Evolutionary conservation across 2,797 vertebrate species (phyloP), one percentile per base, ranked within the genome.

Genomic region (Microhierax caerulescens): DNA sequence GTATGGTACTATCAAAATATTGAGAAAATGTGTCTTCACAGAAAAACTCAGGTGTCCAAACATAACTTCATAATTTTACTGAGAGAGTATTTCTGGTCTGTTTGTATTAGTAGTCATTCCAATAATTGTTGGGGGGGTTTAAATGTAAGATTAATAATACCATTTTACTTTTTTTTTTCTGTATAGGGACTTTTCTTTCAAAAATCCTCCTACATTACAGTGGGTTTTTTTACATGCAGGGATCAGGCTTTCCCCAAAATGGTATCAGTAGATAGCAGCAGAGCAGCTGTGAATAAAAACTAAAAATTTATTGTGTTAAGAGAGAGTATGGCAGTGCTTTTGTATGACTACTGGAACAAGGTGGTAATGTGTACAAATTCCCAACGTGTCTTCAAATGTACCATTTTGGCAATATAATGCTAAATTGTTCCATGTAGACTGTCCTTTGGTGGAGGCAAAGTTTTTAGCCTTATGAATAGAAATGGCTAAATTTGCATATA

Each of bases 41-140:
- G 78, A 82, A 92, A 23, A 76, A 30, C 1, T 39, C 30, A 75
- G 7, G 2, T 51, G 23, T 5, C 5, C 19, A 21, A 56, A 60
- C 4, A 7, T 43, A 83, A 39, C 39, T 63, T 48, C 19, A 1
- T 65, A 18, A 23, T 76, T 92, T 81, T 76, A 16, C 41, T 69
- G 41, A n/a, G 14, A 20, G 7, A 30, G 5, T 32, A 23, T 53
- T 78, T 7, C 13, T 39, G 4, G 4, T 74, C 25, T 72, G 3
- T 68, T 88, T 73, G 3, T 32, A 50, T 30, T 74, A 51, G 15
- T 87, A 65, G 19, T 21, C 1, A 56, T 45, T 83, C 80, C 20
- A 56, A 2, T 28, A n/a, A 22, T 50, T 20, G 6, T 5, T 56
- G 10, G 5, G 6, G 10, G 5, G 6, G 0, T 0, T 4, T 28